Evolutionary conservation across 2,113 vertebrate genomes (phyloP).

Genomic region (Canis aureus): DNA sequence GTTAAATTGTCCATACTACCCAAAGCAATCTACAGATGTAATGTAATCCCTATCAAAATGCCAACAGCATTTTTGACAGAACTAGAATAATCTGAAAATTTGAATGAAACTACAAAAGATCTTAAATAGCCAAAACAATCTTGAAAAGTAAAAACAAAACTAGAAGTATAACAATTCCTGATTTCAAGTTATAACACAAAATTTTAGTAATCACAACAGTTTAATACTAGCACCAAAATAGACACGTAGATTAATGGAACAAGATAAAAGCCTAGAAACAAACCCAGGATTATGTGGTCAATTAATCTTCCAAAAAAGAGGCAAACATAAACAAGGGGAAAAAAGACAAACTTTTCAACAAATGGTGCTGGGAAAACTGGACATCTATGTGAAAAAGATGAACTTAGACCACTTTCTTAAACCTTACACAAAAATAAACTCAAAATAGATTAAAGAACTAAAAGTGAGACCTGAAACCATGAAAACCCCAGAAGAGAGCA

Average conservation of each 20-base stretch:
- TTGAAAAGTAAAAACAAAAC: neutral
- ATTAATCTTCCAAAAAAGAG: neutral
- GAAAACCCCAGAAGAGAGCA: neutral
- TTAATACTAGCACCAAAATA: neutral
- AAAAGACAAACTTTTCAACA: neutral
- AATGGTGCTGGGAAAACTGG: neutral
- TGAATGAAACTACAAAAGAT: neutral
- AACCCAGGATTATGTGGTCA: neutral
- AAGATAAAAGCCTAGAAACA: neutral
- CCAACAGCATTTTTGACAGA: no score
- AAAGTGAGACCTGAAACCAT: neutral
- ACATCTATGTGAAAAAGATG: neutral
- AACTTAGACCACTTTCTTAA: neutral
- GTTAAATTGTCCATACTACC: no score
- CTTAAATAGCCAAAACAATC: neutral
- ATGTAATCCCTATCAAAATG: no score
- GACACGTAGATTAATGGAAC: neutral
- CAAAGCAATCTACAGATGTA: no score
- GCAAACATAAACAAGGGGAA: neutral
- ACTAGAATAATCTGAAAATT: neutral
- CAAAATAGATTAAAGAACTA: neutral
- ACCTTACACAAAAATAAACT: neutral
- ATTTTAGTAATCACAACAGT: neutral
- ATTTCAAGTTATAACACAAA: neutral
- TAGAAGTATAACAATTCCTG: neutral